These are phyloP conservation scores for Tenthredo notha DNA, from an alignment of 2,888 invertebrate species.

Conservation along the genomic window DNA sequence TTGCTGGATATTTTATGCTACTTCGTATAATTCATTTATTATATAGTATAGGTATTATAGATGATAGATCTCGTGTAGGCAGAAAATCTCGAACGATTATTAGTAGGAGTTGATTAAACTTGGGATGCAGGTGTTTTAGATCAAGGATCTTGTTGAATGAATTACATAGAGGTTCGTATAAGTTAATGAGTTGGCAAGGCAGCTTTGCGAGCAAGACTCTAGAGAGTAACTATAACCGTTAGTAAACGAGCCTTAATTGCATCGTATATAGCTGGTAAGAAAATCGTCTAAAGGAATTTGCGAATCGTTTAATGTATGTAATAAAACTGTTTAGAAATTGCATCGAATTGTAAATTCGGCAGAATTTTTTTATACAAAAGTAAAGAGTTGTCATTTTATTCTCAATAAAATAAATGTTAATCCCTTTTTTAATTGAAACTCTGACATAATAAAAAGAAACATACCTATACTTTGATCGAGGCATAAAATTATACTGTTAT, in stretches of 20 bases:
- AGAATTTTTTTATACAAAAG: no score
- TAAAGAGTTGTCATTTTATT: background rate
- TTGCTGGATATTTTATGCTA: background rate
- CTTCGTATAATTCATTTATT: background rate
- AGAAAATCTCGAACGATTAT: slow-evolving; percentile 19
- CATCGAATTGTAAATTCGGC: background rate
- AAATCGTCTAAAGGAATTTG: background rate
- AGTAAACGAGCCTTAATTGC: slow-evolving; percentile 31
- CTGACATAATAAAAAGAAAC: background rate
- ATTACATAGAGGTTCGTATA: slow-evolving; percentile 9
- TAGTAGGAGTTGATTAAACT: slow-evolving; percentile 14
- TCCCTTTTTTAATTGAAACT: background rate
- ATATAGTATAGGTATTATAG: background rate
- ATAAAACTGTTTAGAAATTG: background rate
- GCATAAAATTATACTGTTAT: background rate
- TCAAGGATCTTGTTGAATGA: slow-evolving; percentile 40
- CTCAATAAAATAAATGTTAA: background rate
- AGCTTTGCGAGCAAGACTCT: background rate
- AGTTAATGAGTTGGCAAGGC: slow-evolving; percentile 10
- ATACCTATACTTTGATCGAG: background rate
- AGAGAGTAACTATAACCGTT: slow-evolving; percentile 18
- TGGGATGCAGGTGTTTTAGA: slow-evolving; percentile 29
- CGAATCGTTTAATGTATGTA: background rate
- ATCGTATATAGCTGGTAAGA: background rate
- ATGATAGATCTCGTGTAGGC: background rate